phyloP scores from a whole-genome alignment of 2,888 invertebrate genomes.

The Drosophila yooni region DNA sequence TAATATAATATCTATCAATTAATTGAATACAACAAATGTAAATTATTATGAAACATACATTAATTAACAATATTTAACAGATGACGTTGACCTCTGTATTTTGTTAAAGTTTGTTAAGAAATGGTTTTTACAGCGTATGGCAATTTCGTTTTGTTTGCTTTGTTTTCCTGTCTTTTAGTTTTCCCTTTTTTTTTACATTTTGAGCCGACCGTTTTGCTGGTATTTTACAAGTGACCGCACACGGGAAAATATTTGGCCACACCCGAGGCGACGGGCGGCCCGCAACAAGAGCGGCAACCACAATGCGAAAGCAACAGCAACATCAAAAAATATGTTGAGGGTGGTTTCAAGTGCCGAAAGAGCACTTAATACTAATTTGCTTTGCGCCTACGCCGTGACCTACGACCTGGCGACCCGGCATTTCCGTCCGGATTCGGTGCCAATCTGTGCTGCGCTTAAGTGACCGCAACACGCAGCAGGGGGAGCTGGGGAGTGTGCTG shows the following conservation, averaged over 20 bases:
- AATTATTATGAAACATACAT: background rate
- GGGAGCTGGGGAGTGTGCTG: slow-evolving; percentile 8
- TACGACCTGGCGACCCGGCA: slow-evolving; percentile 65
- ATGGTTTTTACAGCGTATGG: slow-evolving; percentile 21
- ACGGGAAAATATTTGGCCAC: slow-evolving; percentile 77
- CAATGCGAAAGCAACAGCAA: slow-evolving; percentile 33
- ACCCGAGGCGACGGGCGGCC: slow-evolving; percentile 64
- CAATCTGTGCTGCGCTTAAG: slow-evolving; percentile 80
- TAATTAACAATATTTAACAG: background rate
- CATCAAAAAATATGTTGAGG: slow-evolving; percentile 21
- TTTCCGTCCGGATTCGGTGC: slow-evolving; percentile 61
- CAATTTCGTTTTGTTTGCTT: background rate
- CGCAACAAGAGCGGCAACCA: slow-evolving; percentile 36
- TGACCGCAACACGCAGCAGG: slow-evolving; percentile 73
- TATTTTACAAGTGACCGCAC: slow-evolving; percentile 80
- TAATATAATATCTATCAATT: background rate
- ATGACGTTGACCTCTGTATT: background rate
- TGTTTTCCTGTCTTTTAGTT: slow-evolving; percentile 3
- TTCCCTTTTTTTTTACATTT: background rate
- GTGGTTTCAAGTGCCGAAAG: slow-evolving; percentile 74
- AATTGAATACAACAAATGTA: background rate
- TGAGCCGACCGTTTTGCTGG: slow-evolving; percentile 61
- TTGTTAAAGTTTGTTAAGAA: background rate
- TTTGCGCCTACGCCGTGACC: slow-evolving; percentile 79
- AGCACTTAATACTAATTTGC: slow-evolving; percentile 82